These are phyloP conservation scores for Rhinoderma darwinii DNA, from an alignment of 2,113 vertebrate genomes.

Conservation along the genomic window DNA sequence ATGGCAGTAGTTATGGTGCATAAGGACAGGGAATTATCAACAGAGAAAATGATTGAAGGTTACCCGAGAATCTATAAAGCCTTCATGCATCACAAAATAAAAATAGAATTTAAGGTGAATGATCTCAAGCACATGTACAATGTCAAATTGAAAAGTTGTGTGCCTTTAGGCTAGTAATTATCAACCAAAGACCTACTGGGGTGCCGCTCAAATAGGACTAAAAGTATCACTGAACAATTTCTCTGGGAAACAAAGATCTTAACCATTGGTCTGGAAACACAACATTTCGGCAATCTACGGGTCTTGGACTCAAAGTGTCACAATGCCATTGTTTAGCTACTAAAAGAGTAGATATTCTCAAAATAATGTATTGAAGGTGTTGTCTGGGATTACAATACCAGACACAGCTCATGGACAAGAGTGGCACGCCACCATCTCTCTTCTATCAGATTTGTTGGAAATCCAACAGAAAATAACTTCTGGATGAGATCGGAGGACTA, in stretches of 20 bases:
- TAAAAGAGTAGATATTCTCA: not conserved
- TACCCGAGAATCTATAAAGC: not conserved
- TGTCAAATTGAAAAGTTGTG: not conserved
- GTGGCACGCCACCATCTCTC: too few species aligned
- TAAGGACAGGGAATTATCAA: constrained; percentile 22
- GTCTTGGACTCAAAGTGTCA: too few species aligned
- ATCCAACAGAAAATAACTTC: too few species aligned
- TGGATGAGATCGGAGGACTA: too few species aligned
- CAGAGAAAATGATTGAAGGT: not conserved
- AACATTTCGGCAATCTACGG: too few species aligned
- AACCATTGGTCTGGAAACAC: not conserved
- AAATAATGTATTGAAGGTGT: not conserved
- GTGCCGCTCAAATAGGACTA: not conserved
- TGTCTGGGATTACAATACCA: too few species aligned
- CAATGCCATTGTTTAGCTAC: not conserved
- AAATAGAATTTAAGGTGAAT: not conserved
- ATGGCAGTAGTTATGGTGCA: not conserved
- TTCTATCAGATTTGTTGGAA: too few species aligned
- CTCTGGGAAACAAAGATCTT: not conserved
- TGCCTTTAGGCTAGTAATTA: not conserved
- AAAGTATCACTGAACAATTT: not conserved
- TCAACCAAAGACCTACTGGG: not conserved
- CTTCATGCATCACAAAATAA: not conserved
- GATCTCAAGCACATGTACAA: not conserved
- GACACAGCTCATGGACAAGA: too few species aligned